These are phyloP conservation scores for Lottia gigantea DNA, from an alignment of 2,888 invertebrate genomes.

Conservation along the genomic window DNA sequence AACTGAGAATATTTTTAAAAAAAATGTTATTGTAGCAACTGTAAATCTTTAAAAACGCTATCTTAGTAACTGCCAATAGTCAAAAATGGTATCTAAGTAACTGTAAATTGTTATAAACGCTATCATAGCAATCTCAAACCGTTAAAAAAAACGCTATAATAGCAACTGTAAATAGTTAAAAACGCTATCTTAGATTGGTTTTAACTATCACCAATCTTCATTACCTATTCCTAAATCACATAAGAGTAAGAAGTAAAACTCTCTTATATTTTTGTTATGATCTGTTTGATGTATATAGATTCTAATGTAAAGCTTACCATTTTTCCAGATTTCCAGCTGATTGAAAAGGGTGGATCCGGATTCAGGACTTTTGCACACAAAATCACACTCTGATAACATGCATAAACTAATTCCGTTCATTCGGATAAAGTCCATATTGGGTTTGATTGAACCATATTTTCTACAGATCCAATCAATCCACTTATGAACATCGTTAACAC, in stretches of 20 bases:
- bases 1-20: no score
- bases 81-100: no score
- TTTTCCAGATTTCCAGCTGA: constrained; percentile 91
- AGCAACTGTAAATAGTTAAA: no score
- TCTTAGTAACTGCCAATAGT: no score
- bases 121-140: no score
- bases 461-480: constrained; percentile 90
- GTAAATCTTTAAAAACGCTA: no score
- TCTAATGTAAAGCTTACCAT: constrained; percentile 69
- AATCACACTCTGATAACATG: constrained; percentile 85
- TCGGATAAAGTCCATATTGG: constrained; percentile 80
- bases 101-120: no score
- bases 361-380: constrained; percentile 70
- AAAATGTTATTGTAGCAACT: no score
- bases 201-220: no score
- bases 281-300: not conserved
- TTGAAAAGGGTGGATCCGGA: constrained; percentile 80
- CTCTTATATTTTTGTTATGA: not conserved
- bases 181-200: no score
- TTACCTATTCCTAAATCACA: not conserved
- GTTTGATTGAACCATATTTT: constrained; percentile 74
- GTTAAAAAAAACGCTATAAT: no score
- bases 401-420: constrained; percentile 77
- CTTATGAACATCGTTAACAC: constrained; percentile 78
- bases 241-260: not conserved